Conservation (phyloP, 2,113 vertebrate species). For the Gobius niger region DNA sequence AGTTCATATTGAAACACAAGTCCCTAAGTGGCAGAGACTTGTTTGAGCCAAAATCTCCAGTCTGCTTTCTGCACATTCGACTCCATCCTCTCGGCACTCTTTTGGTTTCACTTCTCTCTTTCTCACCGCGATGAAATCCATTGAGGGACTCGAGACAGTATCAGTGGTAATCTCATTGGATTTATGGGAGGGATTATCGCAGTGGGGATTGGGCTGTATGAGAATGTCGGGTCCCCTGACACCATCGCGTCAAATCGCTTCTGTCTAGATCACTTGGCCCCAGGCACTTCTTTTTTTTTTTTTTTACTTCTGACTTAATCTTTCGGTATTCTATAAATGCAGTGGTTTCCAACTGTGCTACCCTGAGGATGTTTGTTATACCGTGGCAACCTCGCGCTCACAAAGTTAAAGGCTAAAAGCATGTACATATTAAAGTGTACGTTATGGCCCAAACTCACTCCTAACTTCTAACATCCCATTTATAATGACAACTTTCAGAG, state of each 20-base stretch:
- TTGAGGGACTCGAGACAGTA: conserved; percentile 33
- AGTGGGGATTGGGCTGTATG: conserved; percentile 29
- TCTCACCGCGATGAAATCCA: conserved; percentile 38
- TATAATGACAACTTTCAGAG: too few relatives aligned
- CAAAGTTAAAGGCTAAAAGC: too few relatives aligned
- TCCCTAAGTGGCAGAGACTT: neutral
- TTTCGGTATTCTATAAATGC: neutral
- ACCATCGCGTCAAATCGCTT: neutral
- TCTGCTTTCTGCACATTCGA: too few relatives aligned
- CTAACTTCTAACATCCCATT: too few relatives aligned
- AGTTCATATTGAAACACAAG: neutral
- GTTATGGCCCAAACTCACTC: too few relatives aligned
- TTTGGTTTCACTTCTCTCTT: conserved; percentile 23
- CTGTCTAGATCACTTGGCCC: neutral
- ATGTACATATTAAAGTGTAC: too few relatives aligned
- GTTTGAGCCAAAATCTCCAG: neutral
- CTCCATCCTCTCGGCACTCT: conserved; percentile 20
- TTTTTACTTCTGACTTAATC: neutral
- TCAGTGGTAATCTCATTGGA: conserved; percentile 41
- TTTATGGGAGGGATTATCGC: conserved; percentile 52
- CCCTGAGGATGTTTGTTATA: too few relatives aligned
- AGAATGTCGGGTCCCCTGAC: conserved; percentile 16
- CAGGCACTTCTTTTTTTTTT: neutral
- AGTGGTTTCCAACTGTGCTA: neutral
- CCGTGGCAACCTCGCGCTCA: too few relatives aligned